Percentiles rank a stretch among this genome's conserved stretches.
Conservation (phyloP, 2,888 invertebrate genomes). For the Xestia ashworthii region DNA sequence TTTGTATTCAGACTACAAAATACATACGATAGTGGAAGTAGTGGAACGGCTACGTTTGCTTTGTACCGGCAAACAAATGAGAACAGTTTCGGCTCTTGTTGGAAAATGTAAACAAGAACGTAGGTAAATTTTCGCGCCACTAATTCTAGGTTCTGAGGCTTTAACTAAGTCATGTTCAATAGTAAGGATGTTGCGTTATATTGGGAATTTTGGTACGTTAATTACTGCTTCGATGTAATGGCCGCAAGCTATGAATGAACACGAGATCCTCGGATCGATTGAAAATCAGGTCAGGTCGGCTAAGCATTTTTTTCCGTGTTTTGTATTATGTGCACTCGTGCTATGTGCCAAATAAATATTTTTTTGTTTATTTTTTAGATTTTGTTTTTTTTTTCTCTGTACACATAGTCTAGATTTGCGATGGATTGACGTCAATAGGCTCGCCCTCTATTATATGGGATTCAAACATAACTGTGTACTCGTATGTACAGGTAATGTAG, state of each 20-base stretch:
- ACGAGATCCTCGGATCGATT: not conserved
- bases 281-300: not conserved
- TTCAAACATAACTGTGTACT: too few relatives aligned
- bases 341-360: too few relatives aligned
- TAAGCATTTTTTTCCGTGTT: too few relatives aligned
- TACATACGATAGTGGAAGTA: conserved; percentile 41
- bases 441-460: too few relatives aligned
- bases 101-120: conserved; percentile 20
- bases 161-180: conserved; percentile 2
- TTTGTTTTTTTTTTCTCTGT: too few relatives aligned
- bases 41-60: conserved; percentile 34
- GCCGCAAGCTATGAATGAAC: not conserved
- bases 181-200: not conserved
- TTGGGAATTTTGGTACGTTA: not conserved
- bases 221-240: not conserved
- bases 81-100: conserved; percentile 45
- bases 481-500: too few relatives aligned
- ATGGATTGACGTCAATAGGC: too few relatives aligned
- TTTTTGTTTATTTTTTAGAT: too few relatives aligned
- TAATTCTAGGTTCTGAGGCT: conserved; percentile 21
- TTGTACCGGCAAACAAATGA: conserved; percentile 46
- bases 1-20: conserved; percentile 47
- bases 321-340: too few relatives aligned
- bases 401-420: too few relatives aligned
- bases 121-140: conserved; percentile 36